A percentile compares a stretch with the other conserved stretches of the same genome.
phyloP scores from a whole-genome alignment of 2,888 invertebrate genomes.

The Napeogenes sylphis region DNA sequence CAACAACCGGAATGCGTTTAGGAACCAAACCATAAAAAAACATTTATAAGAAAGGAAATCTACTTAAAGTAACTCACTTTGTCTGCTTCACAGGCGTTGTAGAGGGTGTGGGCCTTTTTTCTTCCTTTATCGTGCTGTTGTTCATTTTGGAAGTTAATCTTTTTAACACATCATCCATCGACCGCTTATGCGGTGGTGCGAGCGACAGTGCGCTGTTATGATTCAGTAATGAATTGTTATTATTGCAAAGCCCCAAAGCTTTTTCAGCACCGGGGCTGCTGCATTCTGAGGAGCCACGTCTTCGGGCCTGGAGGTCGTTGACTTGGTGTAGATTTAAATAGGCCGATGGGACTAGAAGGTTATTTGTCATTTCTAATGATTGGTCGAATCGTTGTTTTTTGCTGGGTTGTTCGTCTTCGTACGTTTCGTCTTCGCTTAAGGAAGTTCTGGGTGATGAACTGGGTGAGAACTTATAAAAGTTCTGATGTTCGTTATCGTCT shows the following conservation, averaged over 20 bases:
- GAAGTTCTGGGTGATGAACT: conserved; percentile 69
- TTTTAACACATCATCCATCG: conserved; percentile 95
- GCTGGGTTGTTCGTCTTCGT: conserved; percentile 79
- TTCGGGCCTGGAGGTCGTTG: conserved; percentile 69
- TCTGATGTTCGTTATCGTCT: conserved; percentile 62
- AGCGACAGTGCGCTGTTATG: conserved; percentile 76
- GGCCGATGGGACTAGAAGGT: conserved; percentile 74
- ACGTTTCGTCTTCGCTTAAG: conserved; percentile 79
- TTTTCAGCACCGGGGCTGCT: conserved; percentile 84
- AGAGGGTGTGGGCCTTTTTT: conserved; percentile 83
- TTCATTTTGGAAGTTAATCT: conserved; percentile 91
- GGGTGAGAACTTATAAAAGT: conserved; percentile 71
- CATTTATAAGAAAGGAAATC: conserved; percentile 7
- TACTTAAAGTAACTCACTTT: conserved; percentile 58
- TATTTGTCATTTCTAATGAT: conserved; percentile 79
- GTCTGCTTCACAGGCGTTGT: conserved; percentile 80
- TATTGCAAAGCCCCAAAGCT: conserved; percentile 80
- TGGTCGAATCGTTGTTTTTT: conserved; percentile 80
- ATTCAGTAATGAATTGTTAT: conserved; percentile 81
- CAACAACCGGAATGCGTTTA: no score
- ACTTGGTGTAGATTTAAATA: conserved; percentile 77
- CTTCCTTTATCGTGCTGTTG: conserved; percentile 84
- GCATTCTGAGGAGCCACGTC: conserved; percentile 82
- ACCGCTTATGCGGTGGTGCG: conserved; percentile 81
- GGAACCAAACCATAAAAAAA: background rate